A percentile compares a stretch with the other conserved stretches of the same genome.
phyloP scores from a whole-genome alignment of 2,113 vertebrate species.

The Tupaia chinensis region DNA sequence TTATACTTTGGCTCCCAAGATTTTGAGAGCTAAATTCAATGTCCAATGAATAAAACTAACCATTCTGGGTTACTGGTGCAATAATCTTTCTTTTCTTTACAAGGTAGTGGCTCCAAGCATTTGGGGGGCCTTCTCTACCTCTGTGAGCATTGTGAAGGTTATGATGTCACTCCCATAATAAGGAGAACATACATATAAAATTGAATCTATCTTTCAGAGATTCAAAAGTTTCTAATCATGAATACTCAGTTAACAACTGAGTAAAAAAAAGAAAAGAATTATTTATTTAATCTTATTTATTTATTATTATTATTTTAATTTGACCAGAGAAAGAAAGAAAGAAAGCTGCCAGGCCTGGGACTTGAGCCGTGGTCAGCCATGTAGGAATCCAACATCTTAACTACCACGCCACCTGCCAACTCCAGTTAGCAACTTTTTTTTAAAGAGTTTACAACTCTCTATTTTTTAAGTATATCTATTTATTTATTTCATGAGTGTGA shows the following conservation, averaged over 20 bases:
- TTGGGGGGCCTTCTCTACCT: background rate
- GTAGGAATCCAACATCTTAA: too few species aligned
- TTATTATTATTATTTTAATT: too few species aligned
- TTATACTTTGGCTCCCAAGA: slow-evolving; percentile 31
- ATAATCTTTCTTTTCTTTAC: background rate
- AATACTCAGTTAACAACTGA: background rate
- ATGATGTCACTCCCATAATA: background rate
- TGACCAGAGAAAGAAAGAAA: too few species aligned
- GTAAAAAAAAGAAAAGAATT: too few species aligned
- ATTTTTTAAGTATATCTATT: too few species aligned
- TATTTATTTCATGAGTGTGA: too few species aligned
- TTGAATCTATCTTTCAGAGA: background rate
- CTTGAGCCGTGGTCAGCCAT: too few species aligned
- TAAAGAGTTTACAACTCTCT: too few species aligned
- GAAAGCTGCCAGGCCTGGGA: too few species aligned
- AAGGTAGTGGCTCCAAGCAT: background rate
- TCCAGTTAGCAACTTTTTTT: too few species aligned
- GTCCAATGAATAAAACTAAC: background rate
- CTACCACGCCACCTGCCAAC: too few species aligned
- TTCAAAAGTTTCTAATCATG: background rate
- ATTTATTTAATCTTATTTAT: too few species aligned
- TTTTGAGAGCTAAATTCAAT: background rate
- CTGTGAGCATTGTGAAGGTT: background rate
- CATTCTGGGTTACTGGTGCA: background rate
- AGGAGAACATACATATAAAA: background rate